Base-by-base conservation (phyloP, 2,888 invertebrate species). In the Ephialtes manifestator region DNA sequence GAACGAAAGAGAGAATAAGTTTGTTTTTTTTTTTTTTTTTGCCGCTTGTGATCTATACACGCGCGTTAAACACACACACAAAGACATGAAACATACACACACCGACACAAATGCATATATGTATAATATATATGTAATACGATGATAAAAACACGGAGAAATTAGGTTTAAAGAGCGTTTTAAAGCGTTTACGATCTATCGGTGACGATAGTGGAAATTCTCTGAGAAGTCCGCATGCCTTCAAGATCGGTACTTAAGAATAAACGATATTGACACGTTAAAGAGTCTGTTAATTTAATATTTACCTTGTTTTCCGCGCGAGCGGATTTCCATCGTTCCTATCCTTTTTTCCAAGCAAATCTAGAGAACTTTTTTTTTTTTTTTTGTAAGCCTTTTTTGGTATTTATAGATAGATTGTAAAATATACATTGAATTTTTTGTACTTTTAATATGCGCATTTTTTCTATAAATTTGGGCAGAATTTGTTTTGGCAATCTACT, bases 241-340 rank as follows among this genome's bases (percentile, higher is more conserved):
- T 84, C 70, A 76, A 80, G 79, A 86, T 84, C 83, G 75, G 83
- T 86, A 81, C 81, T 84, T 84, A 71, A 72, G 39, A 71, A 58
- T 71, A 72, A 67, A 81, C 53, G 60, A 83, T 77, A 77, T 77
- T 77, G 77, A 77, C 77, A 65, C 65, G 77, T 67, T 77, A 15
- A 39, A n/a, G 15, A 71, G 71, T 39, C 5, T 63, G 18, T 63
- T 63, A 35, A 35, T 35, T 35, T 18, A 24, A 24, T 18, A 35
- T 35, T 13, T 39, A 10, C 11, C 71, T 55, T 71, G 4, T 39
- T 28, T 15, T 4, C 58, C 58, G 11, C 24, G 58, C 11, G 28
- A 58, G 28, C 18, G 51, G 51, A 51, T 18, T 51, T 18, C 63
- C 31, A 39, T 63, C n/a, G 7, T 7, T n/a, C 28, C 28, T 28